A percentile compares a stretch with the other conserved stretches of the same genome.
phyloP scores from a whole-genome alignment of 2,888 invertebrate species.

The Apamea crenata region DNA sequence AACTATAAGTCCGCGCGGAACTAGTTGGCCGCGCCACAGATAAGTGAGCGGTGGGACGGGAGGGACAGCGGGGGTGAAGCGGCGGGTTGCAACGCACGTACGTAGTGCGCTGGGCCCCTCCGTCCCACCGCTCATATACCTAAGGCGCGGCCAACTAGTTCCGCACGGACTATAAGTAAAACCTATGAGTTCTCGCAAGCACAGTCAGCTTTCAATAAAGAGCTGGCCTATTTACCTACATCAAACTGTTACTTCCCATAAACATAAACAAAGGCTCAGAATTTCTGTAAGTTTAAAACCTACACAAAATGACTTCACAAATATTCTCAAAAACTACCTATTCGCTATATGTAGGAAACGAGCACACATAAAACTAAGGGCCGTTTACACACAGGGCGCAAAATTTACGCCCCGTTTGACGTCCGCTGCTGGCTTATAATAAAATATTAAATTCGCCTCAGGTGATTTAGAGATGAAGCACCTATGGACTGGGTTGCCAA shows the following conservation, averaged over 20 bases:
- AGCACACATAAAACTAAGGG: slow-evolving; percentile 31
- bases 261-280: background rate
- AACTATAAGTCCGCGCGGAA: too few relatives aligned
- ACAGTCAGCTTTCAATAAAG: background rate
- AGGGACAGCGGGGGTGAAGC: too few relatives aligned
- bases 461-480: slow-evolving; percentile 57
- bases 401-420: slow-evolving; percentile 65
- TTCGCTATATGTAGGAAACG: slow-evolving; percentile 30
- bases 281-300: slow-evolving; percentile 1
- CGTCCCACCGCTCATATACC: too few relatives aligned
- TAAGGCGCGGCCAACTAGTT: too few relatives aligned
- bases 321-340: slow-evolving; percentile 17
- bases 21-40: too few relatives aligned
- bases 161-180: too few relatives aligned
- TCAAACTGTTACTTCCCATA: background rate
- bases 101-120: too few relatives aligned
- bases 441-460: slow-evolving; percentile 65
- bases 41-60: too few relatives aligned
- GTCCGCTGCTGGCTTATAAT: slow-evolving; percentile 54
- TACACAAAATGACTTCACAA: slow-evolving; percentile 21
- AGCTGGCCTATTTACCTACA: background rate
- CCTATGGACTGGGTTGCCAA: slow-evolving; percentile 29
- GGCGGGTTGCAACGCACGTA: too few relatives aligned
- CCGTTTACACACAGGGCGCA: slow-evolving; percentile 41
- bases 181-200: background rate